Evolutionary conservation across 2,113 vertebrate genomes (phyloP), one percentile per base, ranked within the genome.

Genomic region (Neotoma lepida): DNA sequence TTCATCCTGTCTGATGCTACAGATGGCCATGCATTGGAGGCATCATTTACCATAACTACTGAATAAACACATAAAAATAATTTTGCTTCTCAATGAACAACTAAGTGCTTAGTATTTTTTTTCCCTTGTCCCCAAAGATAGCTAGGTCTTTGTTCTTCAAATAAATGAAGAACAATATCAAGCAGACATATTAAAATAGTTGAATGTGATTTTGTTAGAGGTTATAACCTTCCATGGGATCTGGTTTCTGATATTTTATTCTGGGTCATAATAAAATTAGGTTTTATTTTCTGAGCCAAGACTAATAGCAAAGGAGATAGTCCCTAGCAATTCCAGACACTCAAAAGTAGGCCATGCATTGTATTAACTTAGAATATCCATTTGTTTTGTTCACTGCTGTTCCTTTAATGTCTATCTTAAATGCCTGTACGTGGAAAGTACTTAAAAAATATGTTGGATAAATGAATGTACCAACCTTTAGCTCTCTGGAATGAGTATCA

Each of bases 181-280:
- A 93, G 89, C 22, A 56, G 86, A 80, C 61, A 88, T 33, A 86
- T 88, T 93, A 70, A 92, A 94, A 86, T 68, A 95, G 33, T 41
- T 41, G 66, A 58, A 58, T 58, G 54, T 28, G 51, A 81, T 58
- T 81, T 86, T 96, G 20, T 78, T 74, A 84, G 70, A 54, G 89
- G 35, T 85, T 85, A 46, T 89, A 86, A 64, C 70, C 89, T 85
- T 54, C 81, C 28, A 77, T 66, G 85, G 92, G 41, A 93, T 15
- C 9, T 87, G 49, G 56, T 26, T 94, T 86, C 63, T n/a, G 86
- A 30, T 74, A 74, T 76, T 95, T 92, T 95, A 91, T 92, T 96
- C 89, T 68, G 51, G 66, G 54, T 61, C 56, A 73, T 56, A 91
- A 94, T 88, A 96, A 94, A 90, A 96, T 95, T 82, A 86, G 30